phyloP scores from a whole-genome alignment of 1,140 invertebrate genomes.

The Apis florea region DNA sequence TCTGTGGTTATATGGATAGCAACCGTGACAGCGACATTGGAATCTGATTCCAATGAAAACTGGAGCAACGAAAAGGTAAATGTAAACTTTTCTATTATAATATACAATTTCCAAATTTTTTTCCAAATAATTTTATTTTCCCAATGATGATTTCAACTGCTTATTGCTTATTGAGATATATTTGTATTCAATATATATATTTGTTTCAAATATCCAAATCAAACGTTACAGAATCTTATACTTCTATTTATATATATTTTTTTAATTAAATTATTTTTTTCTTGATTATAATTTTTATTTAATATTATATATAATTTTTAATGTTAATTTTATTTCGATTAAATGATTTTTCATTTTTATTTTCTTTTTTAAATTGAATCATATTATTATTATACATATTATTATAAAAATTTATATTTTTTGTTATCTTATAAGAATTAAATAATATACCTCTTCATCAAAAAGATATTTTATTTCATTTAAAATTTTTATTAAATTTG shows the following conservation, averaged over 20 bases:
- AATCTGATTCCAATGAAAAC: conserved; percentile 53
- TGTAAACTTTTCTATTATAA: conserved; percentile 25
- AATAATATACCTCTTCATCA: too few species aligned
- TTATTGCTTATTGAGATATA: not conserved
- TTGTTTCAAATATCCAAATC: not conserved
- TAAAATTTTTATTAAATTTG: not conserved
- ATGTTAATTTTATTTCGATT: too few species aligned
- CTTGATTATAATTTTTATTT: too few species aligned
- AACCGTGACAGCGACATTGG: conserved; percentile 61
- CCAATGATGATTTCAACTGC: not conserved
- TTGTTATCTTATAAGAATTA: too few species aligned
- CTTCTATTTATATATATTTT: not conserved
- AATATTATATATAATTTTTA: too few species aligned
- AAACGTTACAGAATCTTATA: too few species aligned
- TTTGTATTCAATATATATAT: not conserved
- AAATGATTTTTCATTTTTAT: too few species aligned
- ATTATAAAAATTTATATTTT: too few species aligned
- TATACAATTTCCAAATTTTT: conserved; percentile 10
- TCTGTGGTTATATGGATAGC: conserved; percentile 68
- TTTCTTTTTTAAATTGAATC: too few species aligned
- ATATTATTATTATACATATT: too few species aligned
- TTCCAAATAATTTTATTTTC: conserved; percentile 26
- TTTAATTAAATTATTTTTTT: not conserved
- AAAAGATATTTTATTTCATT: too few species aligned
- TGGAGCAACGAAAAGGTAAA: conserved; percentile 61